Base-by-base conservation (phyloP, 1,140 invertebrate genomes). In the Agraylea sexmaculata region DNA sequence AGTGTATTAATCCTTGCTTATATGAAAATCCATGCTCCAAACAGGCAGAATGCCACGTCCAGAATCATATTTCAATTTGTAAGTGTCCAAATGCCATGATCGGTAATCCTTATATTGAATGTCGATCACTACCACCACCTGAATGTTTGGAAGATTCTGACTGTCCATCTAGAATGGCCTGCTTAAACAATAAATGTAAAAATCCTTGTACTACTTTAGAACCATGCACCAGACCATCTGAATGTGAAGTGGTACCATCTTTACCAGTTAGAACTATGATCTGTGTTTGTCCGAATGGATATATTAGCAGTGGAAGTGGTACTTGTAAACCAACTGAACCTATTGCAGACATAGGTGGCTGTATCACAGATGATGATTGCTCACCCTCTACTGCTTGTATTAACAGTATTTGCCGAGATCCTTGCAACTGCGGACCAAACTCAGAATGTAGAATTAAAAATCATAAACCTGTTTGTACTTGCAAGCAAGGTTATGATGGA, bases 261-360 rank as follows among this genome's bases (percentile, higher is more conserved):
- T 57, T 78, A 13, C 87, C 88, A 0, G 78, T 91, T 1, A 70
- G 86, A 30, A 89, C 87, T 0, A 87, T 92, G 83, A 70, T 87
- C 8, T 93, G 89, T 51, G 72, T 81, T 0, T 92, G 88, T 53
- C 86, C 87, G 13, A 78, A 78, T 42, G 85, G 87, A n/a, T 90
- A 87, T 49, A 75, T 87, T 1, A 87, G 82, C 56, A 79, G 75
- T 48, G 83, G 84, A 37, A 87, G 78, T 50, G 86, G 83, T 33
- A 76, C 74, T 27, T 87, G 84, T 54, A 73, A 78, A 42, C 71
- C 83, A 1, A 76, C 75, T 1, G 74, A 69, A 22, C 71, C 80
- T 0, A 63, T 84, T 2, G 59, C 66, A 4, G 66, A 71, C 18
- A 70, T 77, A 13, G 72, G 73, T 30, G 79, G 76, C 20, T 91